Percentiles rank a stretch among this genome's conserved stretches.
These are phyloP conservation scores for Drosophila pandora DNA, from an alignment of 1,140 invertebrate genomes.

Conservation along the genomic window DNA sequence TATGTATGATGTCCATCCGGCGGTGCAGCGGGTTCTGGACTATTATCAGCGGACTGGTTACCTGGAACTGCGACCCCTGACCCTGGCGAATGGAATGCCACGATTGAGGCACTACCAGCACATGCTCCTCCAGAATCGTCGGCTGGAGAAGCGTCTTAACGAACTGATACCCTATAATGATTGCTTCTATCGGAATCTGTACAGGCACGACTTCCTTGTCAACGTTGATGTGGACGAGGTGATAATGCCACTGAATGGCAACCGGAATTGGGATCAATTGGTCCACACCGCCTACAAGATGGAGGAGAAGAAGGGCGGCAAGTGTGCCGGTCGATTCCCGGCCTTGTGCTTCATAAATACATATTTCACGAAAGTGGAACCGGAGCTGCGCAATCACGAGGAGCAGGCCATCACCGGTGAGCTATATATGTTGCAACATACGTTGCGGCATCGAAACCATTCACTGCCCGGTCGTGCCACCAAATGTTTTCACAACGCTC, in stretches of 20 bases:
- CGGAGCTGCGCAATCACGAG: constrained; percentile 54
- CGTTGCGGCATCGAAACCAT: constrained; percentile 52
- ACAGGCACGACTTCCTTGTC: constrained; percentile 90
- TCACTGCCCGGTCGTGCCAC: constrained; percentile 46
- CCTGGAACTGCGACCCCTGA: constrained; percentile 89
- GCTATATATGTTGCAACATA: constrained; percentile 68
- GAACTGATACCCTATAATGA: constrained; percentile 94
- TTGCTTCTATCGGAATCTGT: constrained; percentile 91
- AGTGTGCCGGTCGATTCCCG: constrained; percentile 33
- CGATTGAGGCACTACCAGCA: constrained; percentile 89
- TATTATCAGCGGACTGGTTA: constrained; percentile 62
- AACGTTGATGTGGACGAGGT: constrained; percentile 91
- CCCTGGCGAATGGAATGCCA: constrained; percentile 90
- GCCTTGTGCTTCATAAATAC: constrained; percentile 58
- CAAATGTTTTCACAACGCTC: constrained; percentile 70
- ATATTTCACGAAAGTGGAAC: constrained; percentile 53
- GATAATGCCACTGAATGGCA: constrained; percentile 85
- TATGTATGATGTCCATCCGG: constrained; percentile 94
- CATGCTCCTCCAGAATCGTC: constrained; percentile 85
- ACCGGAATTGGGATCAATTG: constrained; percentile 84
- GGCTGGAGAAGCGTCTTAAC: constrained; percentile 86
- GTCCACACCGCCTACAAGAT: constrained; percentile 7
- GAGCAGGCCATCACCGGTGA: constrained; percentile 51
- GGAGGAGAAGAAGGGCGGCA: background rate
- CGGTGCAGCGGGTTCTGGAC: constrained; percentile 92